phyloP scores from a whole-genome alignment of 2,888 invertebrate species.

The Xestoiulus laeticollis region DNA sequence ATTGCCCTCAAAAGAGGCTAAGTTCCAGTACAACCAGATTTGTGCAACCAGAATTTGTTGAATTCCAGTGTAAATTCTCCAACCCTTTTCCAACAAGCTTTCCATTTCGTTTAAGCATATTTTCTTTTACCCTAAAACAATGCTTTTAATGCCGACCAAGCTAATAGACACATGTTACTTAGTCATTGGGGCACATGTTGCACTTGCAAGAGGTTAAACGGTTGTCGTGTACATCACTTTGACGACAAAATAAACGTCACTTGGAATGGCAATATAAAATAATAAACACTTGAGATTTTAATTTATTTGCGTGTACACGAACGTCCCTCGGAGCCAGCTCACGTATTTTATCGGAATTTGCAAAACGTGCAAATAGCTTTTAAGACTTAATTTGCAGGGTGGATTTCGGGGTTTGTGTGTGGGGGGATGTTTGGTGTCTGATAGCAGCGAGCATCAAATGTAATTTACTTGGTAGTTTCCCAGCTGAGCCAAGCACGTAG shows the following conservation, averaged over 20 bases:
- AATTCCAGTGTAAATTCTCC: too few species aligned
- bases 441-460: background rate
- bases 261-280: background rate
- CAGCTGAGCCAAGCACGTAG: conserved; percentile 25
- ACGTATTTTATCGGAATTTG: background rate
- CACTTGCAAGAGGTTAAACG: background rate
- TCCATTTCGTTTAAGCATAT: too few species aligned
- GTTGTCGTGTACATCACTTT: background rate
- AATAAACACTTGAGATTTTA: conserved; percentile 24
- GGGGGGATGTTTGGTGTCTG: background rate
- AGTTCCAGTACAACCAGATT: too few species aligned
- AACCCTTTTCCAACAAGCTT: background rate
- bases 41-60: background rate
- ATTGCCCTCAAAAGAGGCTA: too few species aligned
- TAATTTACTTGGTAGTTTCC: background rate
- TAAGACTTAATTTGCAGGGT: conserved; percentile 21
- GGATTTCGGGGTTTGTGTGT: background rate
- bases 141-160: background rate
- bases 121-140: background rate
- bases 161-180: background rate
- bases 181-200: background rate
- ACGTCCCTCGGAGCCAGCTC: background rate
- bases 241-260: background rate
- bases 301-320: conserved; percentile 11
- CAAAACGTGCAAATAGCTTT: conserved; percentile 36